phyloP scores from a whole-genome alignment of 2,888 invertebrate genomes.

The Eupithecia tripunctaria region DNA sequence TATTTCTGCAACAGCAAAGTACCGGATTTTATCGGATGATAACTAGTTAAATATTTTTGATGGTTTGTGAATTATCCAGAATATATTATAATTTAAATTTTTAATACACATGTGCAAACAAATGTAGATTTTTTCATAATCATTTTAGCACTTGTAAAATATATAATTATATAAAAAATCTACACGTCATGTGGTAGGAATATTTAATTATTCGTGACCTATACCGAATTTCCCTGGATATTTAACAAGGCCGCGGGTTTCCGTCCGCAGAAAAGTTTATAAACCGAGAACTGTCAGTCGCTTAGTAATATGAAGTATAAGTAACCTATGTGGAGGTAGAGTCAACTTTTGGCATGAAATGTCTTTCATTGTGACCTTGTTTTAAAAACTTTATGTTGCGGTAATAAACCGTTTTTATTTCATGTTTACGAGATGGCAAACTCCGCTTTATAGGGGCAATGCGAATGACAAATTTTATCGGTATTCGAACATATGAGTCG shows the following conservation, averaged over 20 bases:
- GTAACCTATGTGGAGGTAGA: slow-evolving; percentile 41
- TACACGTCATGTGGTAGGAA: slow-evolving; percentile 2
- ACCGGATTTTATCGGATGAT: background rate
- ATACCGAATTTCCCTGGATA: slow-evolving; percentile 64
- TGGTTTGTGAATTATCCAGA: too few species aligned
- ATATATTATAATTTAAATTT: too few species aligned
- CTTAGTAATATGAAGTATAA: slow-evolving; percentile 51
- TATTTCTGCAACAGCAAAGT: background rate
- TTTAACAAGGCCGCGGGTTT: slow-evolving; percentile 65
- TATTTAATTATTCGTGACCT: slow-evolving; percentile 60
- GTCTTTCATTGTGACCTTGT: slow-evolving; percentile 67
- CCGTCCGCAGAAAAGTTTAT: slow-evolving; percentile 64
- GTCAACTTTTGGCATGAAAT: slow-evolving; percentile 66
- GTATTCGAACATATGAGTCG: slow-evolving; percentile 56
- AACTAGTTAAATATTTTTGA: background rate
- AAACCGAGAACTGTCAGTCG: slow-evolving; percentile 64
- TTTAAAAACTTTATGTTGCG: slow-evolving; percentile 63
- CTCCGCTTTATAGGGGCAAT: slow-evolving; percentile 58
- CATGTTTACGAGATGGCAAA: slow-evolving; percentile 67
- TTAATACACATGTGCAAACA: background rate
- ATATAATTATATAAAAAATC: too few species aligned
- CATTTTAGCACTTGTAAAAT: background rate
- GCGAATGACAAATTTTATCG: slow-evolving; percentile 63
- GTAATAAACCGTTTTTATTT: slow-evolving; percentile 70
- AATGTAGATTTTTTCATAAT: too few species aligned